These are phyloP conservation scores for Panulirus ornatus DNA, from an alignment of 1,140 invertebrate genomes.

Conservation along the genomic window DNA sequence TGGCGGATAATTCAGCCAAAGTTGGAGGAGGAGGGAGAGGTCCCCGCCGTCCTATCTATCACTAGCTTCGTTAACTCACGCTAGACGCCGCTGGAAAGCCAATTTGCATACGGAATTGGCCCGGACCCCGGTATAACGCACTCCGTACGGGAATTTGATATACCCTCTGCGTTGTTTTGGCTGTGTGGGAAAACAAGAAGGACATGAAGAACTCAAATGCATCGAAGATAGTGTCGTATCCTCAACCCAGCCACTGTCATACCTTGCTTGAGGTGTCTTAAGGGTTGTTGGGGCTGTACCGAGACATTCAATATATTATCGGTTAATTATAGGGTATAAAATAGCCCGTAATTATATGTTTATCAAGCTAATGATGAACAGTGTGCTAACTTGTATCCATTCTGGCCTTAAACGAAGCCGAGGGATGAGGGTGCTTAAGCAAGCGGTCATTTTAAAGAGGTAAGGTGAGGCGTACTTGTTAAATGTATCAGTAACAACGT, in stretches of 20 bases:
- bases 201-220: no score
- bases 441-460: conserved; percentile 52
- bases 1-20: background rate
- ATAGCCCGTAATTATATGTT: conserved; percentile 65
- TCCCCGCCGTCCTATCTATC: conserved; percentile 45
- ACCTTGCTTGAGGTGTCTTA: background rate
- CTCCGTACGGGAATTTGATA: background rate
- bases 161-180: background rate
- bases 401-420: conserved; percentile 55
- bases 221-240: no score
- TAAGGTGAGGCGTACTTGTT: conserved; percentile 46
- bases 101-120: conserved; percentile 67
- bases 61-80: conserved; percentile 20
- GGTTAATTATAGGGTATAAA: conserved; percentile 67
- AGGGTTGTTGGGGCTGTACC: background rate
- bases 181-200: no score
- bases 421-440: conserved; percentile 43
- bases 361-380: conserved; percentile 68
- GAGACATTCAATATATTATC: conserved; percentile 67
- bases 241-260: no score
- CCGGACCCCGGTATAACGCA: conserved; percentile 41
- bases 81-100: conserved; percentile 30
- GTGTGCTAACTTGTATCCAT: conserved; percentile 62
- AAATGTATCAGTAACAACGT: conserved; percentile 33
- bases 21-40: conserved; percentile 8